Evolutionary conservation across 2,113 vertebrate species (phyloP), one percentile per base, ranked within the genome.

Genomic region (Hoplias malabaricus): DNA sequence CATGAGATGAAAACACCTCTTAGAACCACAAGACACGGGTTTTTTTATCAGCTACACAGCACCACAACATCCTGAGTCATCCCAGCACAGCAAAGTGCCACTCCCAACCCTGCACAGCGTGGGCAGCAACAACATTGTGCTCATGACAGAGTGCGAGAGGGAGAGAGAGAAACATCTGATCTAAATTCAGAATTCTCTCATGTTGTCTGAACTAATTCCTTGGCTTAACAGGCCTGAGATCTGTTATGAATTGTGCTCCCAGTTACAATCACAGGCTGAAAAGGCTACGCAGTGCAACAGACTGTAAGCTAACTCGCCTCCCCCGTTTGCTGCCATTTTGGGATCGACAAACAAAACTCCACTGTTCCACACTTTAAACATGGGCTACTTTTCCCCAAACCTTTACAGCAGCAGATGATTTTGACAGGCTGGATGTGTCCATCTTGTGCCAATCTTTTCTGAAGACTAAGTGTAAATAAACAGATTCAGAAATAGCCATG

Each of bases 1-100:
- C 1, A 19, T 19, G n/a, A 46, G 42, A 69, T 1, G 9, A 21
- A 73, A 12, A 7, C 21, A 3, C 11, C 34, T 29, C 43, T 43
- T 21, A 63, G 19, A n/a, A 34, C 19, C 11, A 16, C 48, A 33
- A 13, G 25, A 14, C 27, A 59, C 12, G 5, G 42, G 42, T 27
- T 43, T 33, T 43, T 33, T 13, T 1, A 27, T 59, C 13, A 36
- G 42, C 23, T 25, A 34, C 62, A 54, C n/a, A 23, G 13, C 8
- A 4, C 50, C 65, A 69, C 38, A 46, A 61, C 19, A 69, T 5
- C 29, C 53, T 77, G 65, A 77, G 75, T 77, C 53, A 77, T 77
- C 54, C 12, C 29, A 34, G 25, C 50, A 34, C 53, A 61, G 70
- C 14, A 40, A 27, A 42, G 14, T 19, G 13, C 12, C 46, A 43